A percentile compares a stretch with the other conserved stretches of the same genome.
phyloP scores from a whole-genome alignment of 2,113 vertebrate genomes.

The Lophius piscatorius region DNA sequence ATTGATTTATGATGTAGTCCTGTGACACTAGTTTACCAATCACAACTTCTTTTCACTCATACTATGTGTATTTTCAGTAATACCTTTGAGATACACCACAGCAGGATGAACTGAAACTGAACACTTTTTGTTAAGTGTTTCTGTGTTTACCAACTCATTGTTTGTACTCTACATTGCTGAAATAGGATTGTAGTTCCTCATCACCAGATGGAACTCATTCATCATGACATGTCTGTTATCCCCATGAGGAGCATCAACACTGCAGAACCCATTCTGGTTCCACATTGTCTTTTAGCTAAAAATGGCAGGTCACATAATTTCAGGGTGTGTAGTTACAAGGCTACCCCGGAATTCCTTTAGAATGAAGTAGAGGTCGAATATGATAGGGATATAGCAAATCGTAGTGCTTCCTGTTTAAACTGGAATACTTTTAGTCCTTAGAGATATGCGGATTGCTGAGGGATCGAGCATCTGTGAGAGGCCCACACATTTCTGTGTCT shows the following conservation, averaged over 20 bases:
- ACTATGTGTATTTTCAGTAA: too few species aligned
- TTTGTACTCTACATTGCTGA: neutral
- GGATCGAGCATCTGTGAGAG: conserved; percentile 31
- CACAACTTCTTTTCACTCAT: too few species aligned
- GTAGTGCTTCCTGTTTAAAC: conserved; percentile 54
- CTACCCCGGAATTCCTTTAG: conserved; percentile 34
- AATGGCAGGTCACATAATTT: conserved; percentile 33
- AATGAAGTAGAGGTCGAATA: conserved; percentile 50
- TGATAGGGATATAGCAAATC: conserved; percentile 29
- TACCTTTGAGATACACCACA: neutral
- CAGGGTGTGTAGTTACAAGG: conserved; percentile 9
- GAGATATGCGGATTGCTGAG: conserved; percentile 54
- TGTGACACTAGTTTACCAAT: too few species aligned
- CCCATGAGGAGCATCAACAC: neutral
- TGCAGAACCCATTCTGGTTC: neutral
- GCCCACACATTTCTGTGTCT: conserved; percentile 46
- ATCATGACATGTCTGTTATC: conserved; percentile 37
- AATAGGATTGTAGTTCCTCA: neutral
- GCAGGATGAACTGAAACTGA: neutral
- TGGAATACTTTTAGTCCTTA: conserved; percentile 69
- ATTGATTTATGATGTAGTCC: too few species aligned
- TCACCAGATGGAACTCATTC: conserved; percentile 5
- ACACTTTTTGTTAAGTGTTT: neutral
- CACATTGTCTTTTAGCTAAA: conserved; percentile 28
- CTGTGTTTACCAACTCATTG: neutral